Base-by-base conservation (phyloP, 1,140 invertebrate species). In the Drosophila mojavensis region DNA sequence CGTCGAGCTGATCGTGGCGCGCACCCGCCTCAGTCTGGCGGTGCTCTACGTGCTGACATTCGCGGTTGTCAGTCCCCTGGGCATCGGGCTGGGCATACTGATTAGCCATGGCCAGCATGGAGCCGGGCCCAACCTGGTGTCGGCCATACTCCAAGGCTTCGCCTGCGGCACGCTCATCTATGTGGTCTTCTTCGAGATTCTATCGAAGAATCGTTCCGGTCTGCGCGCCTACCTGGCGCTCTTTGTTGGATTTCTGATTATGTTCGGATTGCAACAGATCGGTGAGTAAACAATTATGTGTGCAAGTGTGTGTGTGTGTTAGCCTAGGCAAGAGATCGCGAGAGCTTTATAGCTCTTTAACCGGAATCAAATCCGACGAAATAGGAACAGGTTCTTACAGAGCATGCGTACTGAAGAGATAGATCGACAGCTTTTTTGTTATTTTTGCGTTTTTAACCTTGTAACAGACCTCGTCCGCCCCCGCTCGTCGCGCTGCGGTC, bases 131-230 rank as follows among this genome's bases (percentile, higher is more conserved):
- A 95, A 93, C 55, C 92, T 95, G 24, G 93, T 93, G 2, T 94
- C 95, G 0, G 94, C 95, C 4, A 94, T 97, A 4, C 93, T 97
- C 0, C 96, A 98, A 84, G 97, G 96, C 7, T 94, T 98, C 92
- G 97, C 97, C 0, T 96, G 96, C 47, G 97, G 97, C 17, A 98
- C 97, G 0, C 93, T 98, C 10, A 94, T 98, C 0, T 98, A 98
- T 90, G 97, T 98, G 39, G 96, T 97, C 2, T 98, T 98, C 94
- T 98, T 98, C 91, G 97, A 98, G 93, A 96, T 98, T 28, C 94
- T 98, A 54, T 96, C 96, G 41, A 94, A 96, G 61, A 96, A 97
- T 84, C 93, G 95, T 45, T 94, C 95, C 20, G 96, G 96, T 4
- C 92, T 97, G 20, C 85, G 95, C 2, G 96, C 97, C 81, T 94